Percentiles rank a stretch among this genome's conserved stretches.
Conservation (phyloP, 2,797 vertebrate species). For the Varecia variegata region DNA sequence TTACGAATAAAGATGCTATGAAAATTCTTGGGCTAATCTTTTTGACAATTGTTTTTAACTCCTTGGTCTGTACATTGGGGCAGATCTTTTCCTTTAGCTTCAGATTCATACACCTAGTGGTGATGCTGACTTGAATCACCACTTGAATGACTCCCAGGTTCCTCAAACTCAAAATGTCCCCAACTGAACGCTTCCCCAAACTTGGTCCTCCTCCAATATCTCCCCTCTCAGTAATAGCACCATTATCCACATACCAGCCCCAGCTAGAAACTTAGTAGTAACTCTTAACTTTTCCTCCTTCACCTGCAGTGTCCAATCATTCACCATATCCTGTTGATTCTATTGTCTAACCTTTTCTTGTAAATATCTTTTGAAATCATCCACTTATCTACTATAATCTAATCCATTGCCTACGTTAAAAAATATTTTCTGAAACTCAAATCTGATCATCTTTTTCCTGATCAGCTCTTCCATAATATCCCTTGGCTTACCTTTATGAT, state of each 20-base stretch:
- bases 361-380: not conserved
- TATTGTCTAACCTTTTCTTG: not conserved
- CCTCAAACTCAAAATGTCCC: not conserved
- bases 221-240: not conserved
- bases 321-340: not conserved
- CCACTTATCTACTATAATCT: not conserved
- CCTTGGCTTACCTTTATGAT: not conserved
- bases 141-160: not conserved
- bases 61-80: not conserved
- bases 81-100: not conserved
- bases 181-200: not conserved
- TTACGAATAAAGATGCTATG: not conserved
- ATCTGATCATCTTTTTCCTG: not conserved
- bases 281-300: not conserved
- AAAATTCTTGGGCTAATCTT: not conserved
- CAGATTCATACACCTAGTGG: not conserved
- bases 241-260: not conserved
- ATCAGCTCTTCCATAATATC: not conserved
- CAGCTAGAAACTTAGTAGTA: not conserved
- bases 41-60: constrained; percentile 11
- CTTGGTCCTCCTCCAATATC: not conserved
- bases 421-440: not conserved
- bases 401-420: not conserved
- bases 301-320: not conserved
- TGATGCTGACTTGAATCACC: not conserved